Evolutionary conservation across 1,140 invertebrate genomes (phyloP), one percentile per base, ranked within the genome.

Genomic region (Argopecten irradians): DNA sequence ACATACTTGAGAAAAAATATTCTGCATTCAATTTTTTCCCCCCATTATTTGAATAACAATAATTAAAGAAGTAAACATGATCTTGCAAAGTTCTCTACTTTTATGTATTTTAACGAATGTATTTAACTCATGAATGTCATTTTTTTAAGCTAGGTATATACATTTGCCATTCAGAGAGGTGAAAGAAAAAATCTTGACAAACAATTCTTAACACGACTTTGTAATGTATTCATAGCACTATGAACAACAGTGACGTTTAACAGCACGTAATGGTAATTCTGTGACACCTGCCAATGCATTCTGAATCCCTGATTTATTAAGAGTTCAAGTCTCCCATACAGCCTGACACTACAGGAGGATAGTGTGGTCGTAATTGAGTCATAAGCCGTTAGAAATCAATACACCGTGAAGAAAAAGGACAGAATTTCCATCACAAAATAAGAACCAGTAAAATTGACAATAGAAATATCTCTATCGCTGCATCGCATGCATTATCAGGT

Each of bases 321-420:
- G 55, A 71, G 55, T 71, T 71, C 55, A 71, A 28, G 55, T 28
- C 55, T 28, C 55, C 13, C n/a, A 11, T 71, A 71, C n/a, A 71
- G 28, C 43, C 14, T 55, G 43, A n/a, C 55, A 71, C 22, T 71
- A 28, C 55, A 71, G 55, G 22, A 71, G 55, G 55, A 22, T 28
- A 71, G 55, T n/a, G n/a, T n/a, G n/a, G n/a, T n/a, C n/a, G n/a
- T 71, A 71, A 71, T 71, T 71, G 55, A 71, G n/a, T 71, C 55
- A 71, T 71, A 71, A 71, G n/a, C 22, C 28, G 22, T 71, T 28
- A n/a, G 55, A 71, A 71, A 71, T 71, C 55, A 71, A 71, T 71
- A 71, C 8, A n/a, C 55, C n/a, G 28, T 28, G n/a, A 71, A 71
- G 55, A 71, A 71, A 71, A n/a, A 16, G 22, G n/a, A 5, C 36